phyloP scores from a whole-genome alignment of 1,140 invertebrate genomes.

The Caenorhabditis latens region DNA sequence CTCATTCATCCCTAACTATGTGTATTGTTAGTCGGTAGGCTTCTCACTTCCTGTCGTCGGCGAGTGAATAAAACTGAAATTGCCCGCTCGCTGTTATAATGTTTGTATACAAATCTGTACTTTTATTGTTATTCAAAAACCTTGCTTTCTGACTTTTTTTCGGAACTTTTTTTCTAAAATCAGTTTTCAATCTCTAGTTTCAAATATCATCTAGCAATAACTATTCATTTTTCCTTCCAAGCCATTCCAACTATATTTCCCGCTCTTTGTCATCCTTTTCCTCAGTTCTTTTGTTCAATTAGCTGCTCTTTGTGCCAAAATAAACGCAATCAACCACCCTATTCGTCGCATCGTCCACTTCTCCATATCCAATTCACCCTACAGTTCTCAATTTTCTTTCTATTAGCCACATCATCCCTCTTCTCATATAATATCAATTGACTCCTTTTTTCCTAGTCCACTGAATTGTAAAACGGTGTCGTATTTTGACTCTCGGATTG shows the following conservation, averaged over 20 bases:
- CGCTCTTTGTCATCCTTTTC: neutral
- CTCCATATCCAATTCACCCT: neutral
- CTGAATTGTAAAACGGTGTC: slow-evolving; percentile 41
- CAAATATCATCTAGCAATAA: too few species aligned
- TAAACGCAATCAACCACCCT: slow-evolving; percentile 44
- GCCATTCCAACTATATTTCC: neutral
- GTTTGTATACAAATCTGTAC: neutral
- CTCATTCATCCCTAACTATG: slow-evolving; percentile 54
- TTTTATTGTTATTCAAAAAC: neutral
- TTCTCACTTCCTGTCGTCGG: slow-evolving; percentile 28
- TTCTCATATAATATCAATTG: neutral
- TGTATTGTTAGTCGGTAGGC: slow-evolving; percentile 54
- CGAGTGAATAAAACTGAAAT: slow-evolving; percentile 41
- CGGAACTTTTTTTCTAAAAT: neutral
- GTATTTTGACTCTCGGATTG: slow-evolving; percentile 24
- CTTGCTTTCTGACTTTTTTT: neutral
- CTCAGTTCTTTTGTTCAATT: slow-evolving; percentile 41
- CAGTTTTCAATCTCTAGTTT: neutral
- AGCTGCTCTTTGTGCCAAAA: slow-evolving; percentile 53
- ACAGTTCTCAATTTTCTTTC: slow-evolving; percentile 21
- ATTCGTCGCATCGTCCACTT: neutral
- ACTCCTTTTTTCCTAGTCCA: neutral
- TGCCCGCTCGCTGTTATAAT: neutral
- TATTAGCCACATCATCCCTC: neutral
- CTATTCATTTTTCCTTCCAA: neutral